phyloP scores from a whole-genome alignment of 35 echinoderm and acorn worm genomes.

The Hemicentrotus pulcherrimus region DNA sequence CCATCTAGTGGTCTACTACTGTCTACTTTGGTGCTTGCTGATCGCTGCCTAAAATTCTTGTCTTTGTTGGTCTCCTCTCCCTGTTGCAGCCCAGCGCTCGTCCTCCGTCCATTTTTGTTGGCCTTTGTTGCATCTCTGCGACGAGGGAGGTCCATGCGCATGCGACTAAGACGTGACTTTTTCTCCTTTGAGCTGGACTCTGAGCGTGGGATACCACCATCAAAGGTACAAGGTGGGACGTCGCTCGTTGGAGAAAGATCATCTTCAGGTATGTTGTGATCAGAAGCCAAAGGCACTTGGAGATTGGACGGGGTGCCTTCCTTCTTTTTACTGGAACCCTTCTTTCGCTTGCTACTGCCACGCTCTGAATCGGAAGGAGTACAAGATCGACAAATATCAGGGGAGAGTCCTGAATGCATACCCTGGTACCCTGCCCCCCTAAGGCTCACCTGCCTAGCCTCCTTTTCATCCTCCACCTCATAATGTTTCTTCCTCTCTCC shows the following conservation, averaged over 20 bases:
- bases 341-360: background rate
- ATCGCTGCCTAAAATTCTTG: background rate
- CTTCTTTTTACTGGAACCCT: constrained; percentile 20
- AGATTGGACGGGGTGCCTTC: background rate
- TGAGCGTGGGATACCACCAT: constrained; percentile 80
- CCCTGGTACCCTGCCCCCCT: constrained; percentile 16
- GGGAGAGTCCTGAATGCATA: background rate
- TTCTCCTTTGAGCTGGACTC: constrained; percentile 91
- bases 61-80: constrained; percentile 32
- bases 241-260: constrained; percentile 59
- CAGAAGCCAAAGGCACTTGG: background rate
- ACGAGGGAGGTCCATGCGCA: constrained; percentile 62
- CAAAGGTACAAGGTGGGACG: constrained; percentile 45
- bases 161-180: constrained; percentile 76
- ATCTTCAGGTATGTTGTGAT: constrained; percentile 28
- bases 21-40: background rate
- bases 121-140: constrained; percentile 41
- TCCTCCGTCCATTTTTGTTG: constrained; percentile 11
- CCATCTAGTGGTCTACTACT: background rate
- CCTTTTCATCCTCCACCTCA: constrained; percentile 35
- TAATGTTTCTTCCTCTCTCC: constrained; percentile 35
- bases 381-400: constrained; percentile 34
- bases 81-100: constrained; percentile 37
- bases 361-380: constrained; percentile 31
- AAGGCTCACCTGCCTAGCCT: constrained; percentile 17